phyloP scores from a whole-genome alignment of 2,797 vertebrate genomes.

The Gymnothorax javanicus region DNA sequence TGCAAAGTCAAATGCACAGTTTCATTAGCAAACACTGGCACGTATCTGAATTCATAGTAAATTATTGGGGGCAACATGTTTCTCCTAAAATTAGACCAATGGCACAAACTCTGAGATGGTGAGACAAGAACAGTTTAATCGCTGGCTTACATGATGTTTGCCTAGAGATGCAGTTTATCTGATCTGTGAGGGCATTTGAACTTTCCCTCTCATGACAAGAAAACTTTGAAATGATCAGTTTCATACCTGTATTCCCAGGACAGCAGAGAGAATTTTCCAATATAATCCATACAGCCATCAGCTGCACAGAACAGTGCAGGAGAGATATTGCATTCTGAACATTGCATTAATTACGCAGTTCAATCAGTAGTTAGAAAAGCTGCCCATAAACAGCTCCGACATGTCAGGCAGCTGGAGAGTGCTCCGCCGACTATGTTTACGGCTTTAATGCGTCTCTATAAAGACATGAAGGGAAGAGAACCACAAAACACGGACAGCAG shows the following conservation, averaged over 20 bases:
- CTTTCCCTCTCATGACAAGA: neutral
- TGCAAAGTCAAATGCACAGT: neutral
- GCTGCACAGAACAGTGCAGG: neutral
- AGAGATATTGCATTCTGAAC: constrained; percentile 9
- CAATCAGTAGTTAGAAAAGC: constrained; percentile 1
- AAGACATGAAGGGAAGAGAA: neutral
- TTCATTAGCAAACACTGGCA: neutral
- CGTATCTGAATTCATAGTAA: neutral
- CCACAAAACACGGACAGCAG: constrained; percentile 1
- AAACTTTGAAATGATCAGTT: neutral
- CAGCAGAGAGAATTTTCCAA: neutral
- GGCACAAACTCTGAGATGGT: neutral
- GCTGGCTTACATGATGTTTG: neutral
- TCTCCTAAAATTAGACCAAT: neutral
- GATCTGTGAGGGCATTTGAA: neutral
- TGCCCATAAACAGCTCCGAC: neutral
- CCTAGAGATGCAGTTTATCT: neutral
- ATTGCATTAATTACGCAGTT: neutral
- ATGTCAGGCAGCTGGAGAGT: neutral
- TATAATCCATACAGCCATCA: neutral
- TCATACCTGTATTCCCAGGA: neutral
- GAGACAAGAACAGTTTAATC: neutral
- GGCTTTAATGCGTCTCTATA: constrained; percentile 9
- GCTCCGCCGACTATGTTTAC: constrained; percentile 8
- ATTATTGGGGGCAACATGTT: neutral